These are phyloP conservation scores for Apogon talboti DNA, from an alignment of 2,797 vertebrate species.

Conservation along the genomic window DNA sequence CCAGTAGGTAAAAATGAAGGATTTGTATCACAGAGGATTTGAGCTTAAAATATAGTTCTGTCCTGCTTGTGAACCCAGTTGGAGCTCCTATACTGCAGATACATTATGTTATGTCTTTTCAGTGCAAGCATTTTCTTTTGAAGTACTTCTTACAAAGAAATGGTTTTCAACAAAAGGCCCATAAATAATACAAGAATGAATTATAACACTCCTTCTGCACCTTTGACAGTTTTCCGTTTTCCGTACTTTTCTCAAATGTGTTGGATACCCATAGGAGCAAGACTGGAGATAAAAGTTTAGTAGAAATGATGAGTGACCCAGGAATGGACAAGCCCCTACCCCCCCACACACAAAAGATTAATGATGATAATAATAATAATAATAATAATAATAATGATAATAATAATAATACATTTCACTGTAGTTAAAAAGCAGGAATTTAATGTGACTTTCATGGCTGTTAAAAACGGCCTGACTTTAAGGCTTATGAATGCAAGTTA, in stretches of 20 bases:
- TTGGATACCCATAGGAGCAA: slow-evolving; percentile 30
- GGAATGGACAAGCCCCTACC: neutral
- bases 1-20: slow-evolving; percentile 52
- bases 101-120: slow-evolving; percentile 44
- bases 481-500: slow-evolving; percentile 15
- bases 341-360: neutral
- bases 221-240: slow-evolving; percentile 46
- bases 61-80: slow-evolving; percentile 67
- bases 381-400: neutral
- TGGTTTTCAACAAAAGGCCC: slow-evolving; percentile 45
- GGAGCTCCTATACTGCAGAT: slow-evolving; percentile 20
- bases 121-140: slow-evolving; percentile 55
- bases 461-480: slow-evolving; percentile 3
- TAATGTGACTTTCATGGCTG: slow-evolving; percentile 10
- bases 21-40: slow-evolving; percentile 56
- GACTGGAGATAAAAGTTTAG: slow-evolving; percentile 18
- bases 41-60: slow-evolving; percentile 65
- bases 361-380: neutral
- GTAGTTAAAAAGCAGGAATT: slow-evolving; percentile 36
- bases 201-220: slow-evolving; percentile 33
- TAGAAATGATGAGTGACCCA: slow-evolving; percentile 26
- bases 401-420: slow-evolving; percentile 4
- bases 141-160: slow-evolving; percentile 49
- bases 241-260: slow-evolving; percentile 13
- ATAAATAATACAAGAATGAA: slow-evolving; percentile 47